Evolutionary conservation across 2,888 invertebrate species (phyloP).

Genomic region (Azorinus chamasolen): DNA sequence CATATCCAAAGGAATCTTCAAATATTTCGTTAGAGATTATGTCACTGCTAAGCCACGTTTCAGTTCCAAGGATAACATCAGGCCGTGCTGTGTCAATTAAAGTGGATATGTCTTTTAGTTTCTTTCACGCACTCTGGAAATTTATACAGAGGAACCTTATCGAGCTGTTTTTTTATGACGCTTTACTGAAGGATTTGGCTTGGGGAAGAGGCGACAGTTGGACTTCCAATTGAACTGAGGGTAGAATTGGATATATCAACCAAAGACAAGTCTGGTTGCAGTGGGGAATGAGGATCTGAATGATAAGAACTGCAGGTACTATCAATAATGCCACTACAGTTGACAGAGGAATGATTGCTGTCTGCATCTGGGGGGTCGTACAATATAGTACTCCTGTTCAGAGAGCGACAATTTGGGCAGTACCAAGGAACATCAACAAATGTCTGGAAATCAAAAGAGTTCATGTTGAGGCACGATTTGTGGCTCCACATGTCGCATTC

Average conservation of each 20-base stretch:
- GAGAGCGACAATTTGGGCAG: conserved; percentile 7
- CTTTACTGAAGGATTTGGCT: conserved; percentile 12
- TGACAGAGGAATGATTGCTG: background rate
- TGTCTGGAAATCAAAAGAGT: background rate
- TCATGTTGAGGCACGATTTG: conserved; percentile 24
- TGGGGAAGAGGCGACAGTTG: conserved; percentile 24
- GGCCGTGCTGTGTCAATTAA: conserved; percentile 13
- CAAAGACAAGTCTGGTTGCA: too few relatives aligned
- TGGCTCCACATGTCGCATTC: conserved; percentile 48
- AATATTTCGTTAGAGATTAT: conserved; percentile 21
- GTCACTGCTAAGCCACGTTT: conserved; percentile 30
- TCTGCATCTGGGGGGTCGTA: conserved; percentile 1
- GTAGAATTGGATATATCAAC: conserved; percentile 5
- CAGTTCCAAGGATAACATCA: conserved; percentile 40
- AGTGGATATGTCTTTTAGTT: conserved; percentile 12
- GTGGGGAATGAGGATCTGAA: too few relatives aligned
- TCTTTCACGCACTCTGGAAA: conserved; percentile 39
- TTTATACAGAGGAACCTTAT: conserved; percentile 31
- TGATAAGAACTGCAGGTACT: too few relatives aligned
- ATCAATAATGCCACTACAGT: background rate
- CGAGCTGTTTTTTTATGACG: background rate
- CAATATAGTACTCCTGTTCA: conserved; percentile 1
- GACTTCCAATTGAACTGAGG: conserved; percentile 18
- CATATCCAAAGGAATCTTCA: conserved; percentile 1
- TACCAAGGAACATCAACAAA: conserved; percentile 5